These are phyloP conservation scores for Peromyscus nudipes DNA, from an alignment of 2,797 vertebrate genomes.

Conservation along the genomic window DNA sequence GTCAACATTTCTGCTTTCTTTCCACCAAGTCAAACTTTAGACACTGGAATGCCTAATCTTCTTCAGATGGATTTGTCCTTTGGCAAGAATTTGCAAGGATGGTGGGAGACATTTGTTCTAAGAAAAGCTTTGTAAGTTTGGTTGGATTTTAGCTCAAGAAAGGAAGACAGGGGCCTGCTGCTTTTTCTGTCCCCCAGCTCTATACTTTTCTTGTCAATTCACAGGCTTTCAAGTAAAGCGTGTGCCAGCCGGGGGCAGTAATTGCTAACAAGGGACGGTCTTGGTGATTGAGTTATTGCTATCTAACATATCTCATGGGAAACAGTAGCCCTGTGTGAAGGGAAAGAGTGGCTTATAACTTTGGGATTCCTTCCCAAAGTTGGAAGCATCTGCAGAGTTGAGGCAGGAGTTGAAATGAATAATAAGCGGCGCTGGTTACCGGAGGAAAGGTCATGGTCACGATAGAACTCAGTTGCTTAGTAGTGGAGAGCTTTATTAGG, in stretches of 20 bases:
- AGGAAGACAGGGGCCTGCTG: slow-evolving; percentile 50
- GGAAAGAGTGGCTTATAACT: slow-evolving; percentile 72
- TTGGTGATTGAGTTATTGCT: slow-evolving; percentile 80
- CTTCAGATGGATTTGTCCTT: background rate
- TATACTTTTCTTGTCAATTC: slow-evolving; percentile 46
- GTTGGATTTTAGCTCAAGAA: background rate
- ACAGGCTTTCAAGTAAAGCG: slow-evolving; percentile 72
- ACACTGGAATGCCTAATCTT: background rate
- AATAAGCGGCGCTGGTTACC: too few species aligned
- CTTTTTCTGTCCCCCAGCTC: background rate
- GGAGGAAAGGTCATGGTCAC: too few species aligned
- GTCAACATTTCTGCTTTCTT: background rate
- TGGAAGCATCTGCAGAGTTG: slow-evolving; percentile 63
- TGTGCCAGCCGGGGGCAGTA: slow-evolving; percentile 63
- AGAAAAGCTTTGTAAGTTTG: background rate
- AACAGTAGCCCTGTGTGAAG: slow-evolving; percentile 72
- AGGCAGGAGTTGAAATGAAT: background rate
- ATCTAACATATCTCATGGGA: slow-evolving; percentile 79
- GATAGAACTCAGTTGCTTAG: too few species aligned
- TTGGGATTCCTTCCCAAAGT: slow-evolving; percentile 61
- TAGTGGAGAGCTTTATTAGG: too few species aligned
- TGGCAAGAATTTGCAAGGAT: background rate
- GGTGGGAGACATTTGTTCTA: background rate
- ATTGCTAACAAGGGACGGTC: slow-evolving; percentile 82
- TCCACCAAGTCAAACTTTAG: background rate